These are phyloP conservation scores for Phaethornis superciliosus DNA, from an alignment of 2,113 vertebrate genomes.

Conservation along the genomic window DNA sequence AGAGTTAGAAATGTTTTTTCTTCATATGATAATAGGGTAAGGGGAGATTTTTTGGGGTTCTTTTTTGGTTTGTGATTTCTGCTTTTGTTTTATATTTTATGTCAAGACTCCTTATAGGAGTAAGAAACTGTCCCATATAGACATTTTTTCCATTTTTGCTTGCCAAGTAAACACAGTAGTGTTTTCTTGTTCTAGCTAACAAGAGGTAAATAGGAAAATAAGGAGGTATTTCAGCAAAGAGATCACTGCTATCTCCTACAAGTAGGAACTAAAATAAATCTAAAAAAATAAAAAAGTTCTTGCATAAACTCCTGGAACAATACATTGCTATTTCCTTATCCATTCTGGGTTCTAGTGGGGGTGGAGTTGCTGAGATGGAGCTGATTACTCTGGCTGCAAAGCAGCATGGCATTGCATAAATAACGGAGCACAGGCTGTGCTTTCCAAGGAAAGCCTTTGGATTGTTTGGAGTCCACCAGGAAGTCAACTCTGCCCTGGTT, in stretches of 20 bases:
- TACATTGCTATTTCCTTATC: constrained; percentile 46
- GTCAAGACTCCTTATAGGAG: not conserved
- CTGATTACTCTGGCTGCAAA: constrained; percentile 33
- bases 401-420: constrained; percentile 57
- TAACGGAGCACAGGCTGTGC: constrained; percentile 57
- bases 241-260: not conserved
- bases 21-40: not conserved
- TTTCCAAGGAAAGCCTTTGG: constrained; percentile 45
- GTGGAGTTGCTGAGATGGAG: constrained; percentile 56
- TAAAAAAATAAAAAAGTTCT: not conserved
- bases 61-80: not conserved
- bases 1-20: not conserved
- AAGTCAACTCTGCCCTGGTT: constrained; percentile 76
- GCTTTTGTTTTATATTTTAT: not conserved
- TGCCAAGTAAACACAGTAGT: not conserved
- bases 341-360: not conserved
- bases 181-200: not conserved
- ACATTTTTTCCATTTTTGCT: not conserved
- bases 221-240: constrained; percentile 6
- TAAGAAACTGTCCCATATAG: not conserved
- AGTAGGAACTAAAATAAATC: not conserved
- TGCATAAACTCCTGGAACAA: constrained; percentile 55
- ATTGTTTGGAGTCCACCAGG: constrained; percentile 73
- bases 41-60: not conserved
- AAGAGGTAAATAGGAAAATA: not conserved